Evolutionary conservation across 2,888 invertebrate species (phyloP).

Genomic region (Chloromyia formosa): DNA sequence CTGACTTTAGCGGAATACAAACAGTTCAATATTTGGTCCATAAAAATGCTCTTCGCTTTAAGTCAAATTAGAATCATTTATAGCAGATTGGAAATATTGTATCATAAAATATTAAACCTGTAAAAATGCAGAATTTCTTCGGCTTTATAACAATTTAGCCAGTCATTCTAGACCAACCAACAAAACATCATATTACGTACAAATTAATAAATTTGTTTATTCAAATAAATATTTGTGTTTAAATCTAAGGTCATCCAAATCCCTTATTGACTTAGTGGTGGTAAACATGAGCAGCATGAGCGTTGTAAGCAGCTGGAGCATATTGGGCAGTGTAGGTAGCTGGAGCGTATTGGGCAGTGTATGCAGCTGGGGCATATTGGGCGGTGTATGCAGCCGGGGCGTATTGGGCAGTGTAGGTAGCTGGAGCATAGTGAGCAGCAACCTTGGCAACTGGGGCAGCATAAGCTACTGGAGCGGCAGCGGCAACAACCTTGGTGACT

Average conservation of each 20-base stretch:
- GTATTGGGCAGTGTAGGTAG: constrained; percentile 12
- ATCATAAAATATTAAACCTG: no score
- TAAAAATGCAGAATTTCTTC: no score
- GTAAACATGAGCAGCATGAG: constrained; percentile 43
- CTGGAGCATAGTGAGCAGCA: constrained; percentile 33
- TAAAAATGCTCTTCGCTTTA: no score
- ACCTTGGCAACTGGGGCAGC: constrained; percentile 14
- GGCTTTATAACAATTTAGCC: no score
- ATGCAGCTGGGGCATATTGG: constrained; percentile 32
- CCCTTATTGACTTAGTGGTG: constrained; percentile 1
- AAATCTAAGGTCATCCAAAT: not conserved
- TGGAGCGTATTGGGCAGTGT: constrained; percentile 29
- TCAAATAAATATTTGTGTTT: not conserved
- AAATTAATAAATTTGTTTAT: no score
- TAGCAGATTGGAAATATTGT: no score
- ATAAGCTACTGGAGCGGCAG: constrained; percentile 11
- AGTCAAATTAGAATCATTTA: no score
- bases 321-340: constrained; percentile 47
- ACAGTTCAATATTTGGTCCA: no score
- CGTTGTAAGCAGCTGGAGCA: constrained; percentile 45
- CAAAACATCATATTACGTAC: no score
- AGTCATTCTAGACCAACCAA: no score
- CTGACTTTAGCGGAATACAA: no score
- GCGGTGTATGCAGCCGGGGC: not conserved
- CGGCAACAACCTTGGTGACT: constrained; percentile 4